Conservation (phyloP, 2,113 vertebrate species). For the Anguilla rostrata region DNA sequence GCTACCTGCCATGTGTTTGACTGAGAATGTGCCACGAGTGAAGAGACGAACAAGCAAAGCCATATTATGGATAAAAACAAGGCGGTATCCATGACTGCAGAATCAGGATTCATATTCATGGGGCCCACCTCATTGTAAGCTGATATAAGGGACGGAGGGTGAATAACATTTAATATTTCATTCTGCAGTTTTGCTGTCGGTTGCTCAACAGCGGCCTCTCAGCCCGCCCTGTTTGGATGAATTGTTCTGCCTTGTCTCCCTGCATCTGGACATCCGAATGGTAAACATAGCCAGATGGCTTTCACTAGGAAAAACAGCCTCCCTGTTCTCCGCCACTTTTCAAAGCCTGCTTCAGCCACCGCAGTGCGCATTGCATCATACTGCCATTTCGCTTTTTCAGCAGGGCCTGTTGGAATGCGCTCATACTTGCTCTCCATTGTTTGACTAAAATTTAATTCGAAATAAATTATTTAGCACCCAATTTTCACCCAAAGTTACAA, state of each 20-base stretch:
- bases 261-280: background rate
- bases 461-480: too few relatives aligned
- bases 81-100: background rate
- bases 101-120: background rate
- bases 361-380: background rate
- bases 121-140: background rate
- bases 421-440: background rate
- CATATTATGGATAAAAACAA: background rate
- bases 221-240: background rate
- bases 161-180: conserved; percentile 4
- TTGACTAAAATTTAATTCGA: background rate
- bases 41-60: background rate
- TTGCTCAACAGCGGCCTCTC: background rate
- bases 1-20: background rate
- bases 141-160: background rate
- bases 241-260: background rate
- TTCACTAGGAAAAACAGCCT: background rate
- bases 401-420: background rate
- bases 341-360: background rate
- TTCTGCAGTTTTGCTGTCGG: background rate
- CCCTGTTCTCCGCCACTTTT: background rate
- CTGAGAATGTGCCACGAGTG: background rate
- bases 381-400: background rate
- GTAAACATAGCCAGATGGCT: conserved; percentile 1
- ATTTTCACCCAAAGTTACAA: too few relatives aligned